These are phyloP conservation scores for Pseudopodoces humilis DNA, from an alignment of 2,113 vertebrate species.

Conservation along the genomic window DNA sequence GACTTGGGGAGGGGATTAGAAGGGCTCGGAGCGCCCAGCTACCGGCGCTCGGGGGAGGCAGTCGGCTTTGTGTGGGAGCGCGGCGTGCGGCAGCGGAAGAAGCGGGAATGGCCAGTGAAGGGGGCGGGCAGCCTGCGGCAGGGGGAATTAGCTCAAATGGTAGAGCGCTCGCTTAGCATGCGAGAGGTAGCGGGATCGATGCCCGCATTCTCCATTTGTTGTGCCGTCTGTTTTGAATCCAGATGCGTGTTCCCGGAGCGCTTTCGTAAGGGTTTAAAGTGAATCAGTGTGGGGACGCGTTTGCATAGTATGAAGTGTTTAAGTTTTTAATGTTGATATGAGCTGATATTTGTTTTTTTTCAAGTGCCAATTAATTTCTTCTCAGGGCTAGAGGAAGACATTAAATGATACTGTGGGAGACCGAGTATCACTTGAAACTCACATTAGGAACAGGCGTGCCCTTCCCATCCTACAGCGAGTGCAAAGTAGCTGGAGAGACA, in stretches of 20 bases:
- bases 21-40: neutral
- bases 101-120: rapidly evolving
- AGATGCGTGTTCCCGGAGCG: neutral
- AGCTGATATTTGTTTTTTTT: neutral
- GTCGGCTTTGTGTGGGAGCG: neutral
- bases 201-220: conserved; percentile 64
- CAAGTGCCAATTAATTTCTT: neutral
- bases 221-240: neutral
- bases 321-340: neutral
- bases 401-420: neutral
- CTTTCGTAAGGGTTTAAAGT: neutral
- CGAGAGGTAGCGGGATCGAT: conserved; percentile 79
- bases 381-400: neutral
- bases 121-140: rapidly evolving
- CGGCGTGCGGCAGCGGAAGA: rapidly evolving
- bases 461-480: neutral
- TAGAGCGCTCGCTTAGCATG: conserved; percentile 79
- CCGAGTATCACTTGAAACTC: neutral
- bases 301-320: neutral
- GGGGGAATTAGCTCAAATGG: conserved; percentile 70
- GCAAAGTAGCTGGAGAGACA: neutral
- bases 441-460: rapidly evolving
- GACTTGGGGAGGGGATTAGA: neutral
- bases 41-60: rapidly evolving
- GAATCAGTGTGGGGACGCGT: neutral